Evolutionary conservation across 2,113 vertebrate species (phyloP), one percentile per base, ranked within the genome.

Genomic region (Pterophyllum scalare): DNA sequence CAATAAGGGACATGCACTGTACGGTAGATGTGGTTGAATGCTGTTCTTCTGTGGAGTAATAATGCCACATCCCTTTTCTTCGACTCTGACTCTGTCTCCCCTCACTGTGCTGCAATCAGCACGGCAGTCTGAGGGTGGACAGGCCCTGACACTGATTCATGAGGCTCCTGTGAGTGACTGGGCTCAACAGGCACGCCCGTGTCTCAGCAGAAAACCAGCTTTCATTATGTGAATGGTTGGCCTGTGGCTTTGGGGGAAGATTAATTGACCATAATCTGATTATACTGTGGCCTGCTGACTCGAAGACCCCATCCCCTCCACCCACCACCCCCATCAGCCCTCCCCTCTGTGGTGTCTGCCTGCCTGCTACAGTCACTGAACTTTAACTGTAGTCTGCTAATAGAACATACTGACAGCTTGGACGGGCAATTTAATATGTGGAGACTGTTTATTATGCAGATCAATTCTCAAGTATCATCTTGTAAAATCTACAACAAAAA

Each of bases 221-320:
- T 77, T 77, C 76, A 80, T 85, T 72, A 56, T 12, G 17, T 46
- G 52, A 82, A 40, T n/a, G n/a, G 35, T 57, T 7, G n/a, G 31
- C 31, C 72, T 33, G 62, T 52, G 33, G 80, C 60, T 79, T 56
- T 54, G n/a, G 28, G 76, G 60, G 13, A 11, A 31, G 57, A 62
- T 85, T 83, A 85, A 91, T 87, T 81, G 70, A 4, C 38, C 64
- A 46, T 84, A 79, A 89, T 89, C 87, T 86, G n/a, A 84, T 84
- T 88, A 82, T 62, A 52, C 58, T 56, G 31, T 58, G 26, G 26
- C 7, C 17, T 60, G 43, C 22, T 28, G 65, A 7, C 14, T 49
- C 35, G 40, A 84, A 28, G 74, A 76, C 62, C 35, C 8, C 35
- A 2, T 38, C 35, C 72, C 72, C 64, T 15, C 17, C 65, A 0